These are phyloP conservation scores for Actinemys pallida DNA, from an alignment of 2,113 vertebrate genomes.

Conservation along the genomic window DNA sequence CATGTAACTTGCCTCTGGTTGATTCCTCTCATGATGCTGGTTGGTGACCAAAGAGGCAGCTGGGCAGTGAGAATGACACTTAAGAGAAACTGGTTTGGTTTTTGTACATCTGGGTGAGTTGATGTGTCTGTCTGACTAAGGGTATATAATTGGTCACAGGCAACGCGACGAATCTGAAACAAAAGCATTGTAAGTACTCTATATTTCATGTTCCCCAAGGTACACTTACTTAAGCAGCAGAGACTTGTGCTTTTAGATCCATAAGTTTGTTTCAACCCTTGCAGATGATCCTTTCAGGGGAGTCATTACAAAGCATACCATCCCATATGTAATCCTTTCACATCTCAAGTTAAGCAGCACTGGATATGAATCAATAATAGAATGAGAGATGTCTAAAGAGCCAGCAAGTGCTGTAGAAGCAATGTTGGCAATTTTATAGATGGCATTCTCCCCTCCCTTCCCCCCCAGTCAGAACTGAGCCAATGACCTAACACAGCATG, in stretches of 20 bases:
- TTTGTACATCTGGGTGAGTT: slow-evolving; percentile 91
- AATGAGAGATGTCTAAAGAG: background rate
- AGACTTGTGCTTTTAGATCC: background rate
- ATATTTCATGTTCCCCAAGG: background rate
- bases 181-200: background rate
- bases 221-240: background rate
- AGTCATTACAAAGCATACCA: background rate
- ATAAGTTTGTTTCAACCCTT: background rate
- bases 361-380: background rate
- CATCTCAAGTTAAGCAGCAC: background rate
- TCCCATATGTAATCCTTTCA: background rate
- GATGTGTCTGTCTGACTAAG: slow-evolving; percentile 97
- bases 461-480: background rate
- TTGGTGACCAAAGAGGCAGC: slow-evolving; percentile 97
- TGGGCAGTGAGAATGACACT: slow-evolving; percentile 93
- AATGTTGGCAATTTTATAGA: background rate
- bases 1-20: slow-evolving; percentile 89
- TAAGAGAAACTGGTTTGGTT: slow-evolving; percentile 95
- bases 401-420: background rate
- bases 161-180: slow-evolving; percentile 93
- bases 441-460: background rate
- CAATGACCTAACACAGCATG: no score
- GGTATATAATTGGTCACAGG: slow-evolving; percentile 97
- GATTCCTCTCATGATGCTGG: slow-evolving; percentile 97
- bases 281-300: background rate